Conservation (phyloP, 2,113 vertebrate species). For the Megalops atlanticus region DNA sequence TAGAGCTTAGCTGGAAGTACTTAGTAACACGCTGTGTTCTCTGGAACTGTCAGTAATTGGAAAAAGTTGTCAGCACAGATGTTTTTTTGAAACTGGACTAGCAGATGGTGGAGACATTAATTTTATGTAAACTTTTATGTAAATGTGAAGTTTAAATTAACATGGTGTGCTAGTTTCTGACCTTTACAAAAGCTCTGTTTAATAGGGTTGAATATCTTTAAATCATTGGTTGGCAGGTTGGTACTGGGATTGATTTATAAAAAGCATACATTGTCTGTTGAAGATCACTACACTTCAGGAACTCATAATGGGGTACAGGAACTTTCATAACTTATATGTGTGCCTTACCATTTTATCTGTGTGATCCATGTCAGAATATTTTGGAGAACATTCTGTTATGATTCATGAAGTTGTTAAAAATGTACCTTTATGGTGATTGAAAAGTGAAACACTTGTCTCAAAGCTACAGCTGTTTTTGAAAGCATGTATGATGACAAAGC, state of each 20-base stretch:
- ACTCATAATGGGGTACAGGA: too few species aligned
- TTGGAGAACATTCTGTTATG: not conserved
- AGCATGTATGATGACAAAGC: not conserved
- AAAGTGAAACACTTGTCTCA: not conserved
- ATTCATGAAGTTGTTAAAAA: not conserved
- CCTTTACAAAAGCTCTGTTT: not conserved
- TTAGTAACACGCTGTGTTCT: not conserved
- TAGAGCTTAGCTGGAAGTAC: not conserved
- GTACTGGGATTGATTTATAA: not conserved
- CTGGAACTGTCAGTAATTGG: not conserved
- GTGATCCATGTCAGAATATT: not conserved
- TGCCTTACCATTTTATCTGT: not conserved
- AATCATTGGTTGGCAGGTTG: not conserved
- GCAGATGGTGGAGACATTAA: constrained; percentile 1
- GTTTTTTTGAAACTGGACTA: not conserved
- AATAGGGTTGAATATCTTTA: not conserved
- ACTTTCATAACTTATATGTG: not conserved
- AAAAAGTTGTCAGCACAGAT: constrained; percentile 6
- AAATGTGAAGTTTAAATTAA: too few species aligned
- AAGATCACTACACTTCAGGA: not conserved
- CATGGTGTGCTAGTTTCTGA: not conserved
- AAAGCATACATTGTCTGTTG: not conserved
- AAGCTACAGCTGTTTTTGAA: not conserved
- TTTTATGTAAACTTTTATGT: not conserved
- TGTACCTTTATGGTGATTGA: not conserved